Base-by-base conservation (phyloP, 2,113 vertebrate genomes). In the Drymodes brunneopygia region DNA sequence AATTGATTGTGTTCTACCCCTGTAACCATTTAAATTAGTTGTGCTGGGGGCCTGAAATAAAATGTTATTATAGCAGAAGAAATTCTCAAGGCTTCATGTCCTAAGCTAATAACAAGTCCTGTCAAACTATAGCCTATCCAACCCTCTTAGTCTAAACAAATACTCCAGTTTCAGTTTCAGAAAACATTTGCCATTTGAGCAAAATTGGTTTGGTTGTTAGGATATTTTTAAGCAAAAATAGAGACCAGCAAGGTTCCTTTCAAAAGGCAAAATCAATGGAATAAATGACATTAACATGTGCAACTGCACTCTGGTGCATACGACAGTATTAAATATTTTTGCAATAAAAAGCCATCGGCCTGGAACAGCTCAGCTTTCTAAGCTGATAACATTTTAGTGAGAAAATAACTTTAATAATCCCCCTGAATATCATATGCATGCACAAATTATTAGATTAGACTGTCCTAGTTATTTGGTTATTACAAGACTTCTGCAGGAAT, bases 361-460 rank as follows among this genome's bases (percentile, higher is more conserved):
- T 88, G 88, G 69, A 96, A 95, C 80, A 88, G 77, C 82, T 93
- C 20, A 0, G 51, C 67, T 95, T 92, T 92, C 93, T 93, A 88
- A 96, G 82, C 57, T 96, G 93, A 94, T 94, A 96, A 93, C 31
- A 75, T 86, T 96, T 90, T 35, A 94, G 88, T 84, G 90, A 96
- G 96, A 94, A 96, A 97, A 96, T 93, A 93, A 86, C 92, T 94
- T 95, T 90, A 96, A 92, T 96, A 96, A 95, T 92, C 83, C 88
- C 58, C 42, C 80, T 86, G 94, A 94, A 96, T 75, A 94, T 91
- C 91, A 80, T 95, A 92, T 78, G 83, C 67, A 85, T 91, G 69
- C 85, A 95, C 61, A 96, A 94, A 94, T 96, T 94, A 94, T 95
- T 95, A 95, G 86, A 97, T 92, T 96, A 96, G 80, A 54, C 69